Evolutionary conservation across 2,113 vertebrate genomes (phyloP).

Genomic region (Penelope pileata): DNA sequence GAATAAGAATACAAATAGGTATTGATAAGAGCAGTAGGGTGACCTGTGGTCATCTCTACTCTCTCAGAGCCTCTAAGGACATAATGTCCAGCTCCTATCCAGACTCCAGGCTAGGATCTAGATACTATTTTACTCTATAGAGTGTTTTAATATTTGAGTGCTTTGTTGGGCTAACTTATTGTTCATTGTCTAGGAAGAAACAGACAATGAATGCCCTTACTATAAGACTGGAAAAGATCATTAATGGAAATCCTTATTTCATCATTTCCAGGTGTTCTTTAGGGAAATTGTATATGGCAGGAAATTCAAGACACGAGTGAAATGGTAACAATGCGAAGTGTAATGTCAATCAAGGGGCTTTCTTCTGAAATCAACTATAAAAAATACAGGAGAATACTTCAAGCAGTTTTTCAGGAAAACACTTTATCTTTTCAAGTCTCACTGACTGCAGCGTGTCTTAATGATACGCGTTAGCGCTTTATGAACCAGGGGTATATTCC

Average conservation of each 20-base stretch:
- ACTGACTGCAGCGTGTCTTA: not conserved
- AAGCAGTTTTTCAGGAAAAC: conserved; percentile 15
- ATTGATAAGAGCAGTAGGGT: not conserved
- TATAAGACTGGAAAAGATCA: not conserved
- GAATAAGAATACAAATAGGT: not conserved
- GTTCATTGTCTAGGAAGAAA: not conserved
- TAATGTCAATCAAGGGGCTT: not conserved
- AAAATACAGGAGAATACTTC: not conserved
- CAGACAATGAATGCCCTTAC: not conserved
- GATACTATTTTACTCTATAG: not conserved
- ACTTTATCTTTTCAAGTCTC: not conserved
- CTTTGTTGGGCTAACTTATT: not conserved
- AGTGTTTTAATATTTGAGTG: not conserved
- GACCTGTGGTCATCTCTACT: not conserved
- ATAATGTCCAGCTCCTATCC: not conserved
- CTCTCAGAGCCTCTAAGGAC: not conserved
- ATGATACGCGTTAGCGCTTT: not conserved
- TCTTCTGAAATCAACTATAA: not conserved
- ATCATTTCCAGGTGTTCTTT: not conserved
- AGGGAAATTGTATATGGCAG: not conserved
- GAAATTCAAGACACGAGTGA: not conserved
- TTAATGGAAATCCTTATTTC: not conserved
- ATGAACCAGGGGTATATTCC: not conserved
- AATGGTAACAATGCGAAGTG: not conserved
- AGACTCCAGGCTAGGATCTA: not conserved